Evolutionary conservation across 2,797 vertebrate genomes (phyloP), one percentile per base, ranked within the genome.

Genomic region (Acanthis flammea): DNA sequence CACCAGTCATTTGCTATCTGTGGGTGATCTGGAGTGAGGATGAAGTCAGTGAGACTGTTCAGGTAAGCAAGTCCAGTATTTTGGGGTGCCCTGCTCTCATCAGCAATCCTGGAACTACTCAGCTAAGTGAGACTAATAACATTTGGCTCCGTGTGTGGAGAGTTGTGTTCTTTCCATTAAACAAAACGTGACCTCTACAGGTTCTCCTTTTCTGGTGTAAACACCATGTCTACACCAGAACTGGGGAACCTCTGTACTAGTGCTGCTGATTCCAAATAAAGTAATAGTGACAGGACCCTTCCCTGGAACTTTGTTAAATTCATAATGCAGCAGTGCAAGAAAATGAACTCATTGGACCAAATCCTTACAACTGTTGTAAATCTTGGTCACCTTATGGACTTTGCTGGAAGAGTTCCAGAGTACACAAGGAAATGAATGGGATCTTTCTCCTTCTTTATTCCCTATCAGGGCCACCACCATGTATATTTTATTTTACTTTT

Each of bases 121-220:
- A 82, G 50, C 70, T 75, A 72, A 70, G 58, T 0, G 5, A 86
- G 39, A n/a, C 45, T 82, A 66, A 27, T 60, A 82, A 62, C 19
- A 30, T 91, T 70, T 67, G 41, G 25, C 58, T 86, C 0, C 72
- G 42, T 63, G 57, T 33, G 28, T 6, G 18, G 37, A 61, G 78
- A 60, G 48, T 84, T 92, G 86, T 95, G 62, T 92, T 89, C 86
- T 90, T 94, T 96, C 78, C 84, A 33, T 93, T 83, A 94, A 91
- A 86, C 70, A 95, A 91, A 93, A 72, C 0, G 6, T 94, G 92
- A 87, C 79, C 47, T 79, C 74, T 66, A 48, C 73, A 79, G 82
- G 54, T 89, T 92, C 89, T 96, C 85, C 85, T 95, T 94, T 92
- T 95, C 86, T 95, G 90, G 76, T 86, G 91, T 96, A 94, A 94